Evolutionary conservation across 2,888 invertebrate genomes (phyloP), one percentile per base, ranked within the genome.

Genomic region (Leptogaster cylindrica): DNA sequence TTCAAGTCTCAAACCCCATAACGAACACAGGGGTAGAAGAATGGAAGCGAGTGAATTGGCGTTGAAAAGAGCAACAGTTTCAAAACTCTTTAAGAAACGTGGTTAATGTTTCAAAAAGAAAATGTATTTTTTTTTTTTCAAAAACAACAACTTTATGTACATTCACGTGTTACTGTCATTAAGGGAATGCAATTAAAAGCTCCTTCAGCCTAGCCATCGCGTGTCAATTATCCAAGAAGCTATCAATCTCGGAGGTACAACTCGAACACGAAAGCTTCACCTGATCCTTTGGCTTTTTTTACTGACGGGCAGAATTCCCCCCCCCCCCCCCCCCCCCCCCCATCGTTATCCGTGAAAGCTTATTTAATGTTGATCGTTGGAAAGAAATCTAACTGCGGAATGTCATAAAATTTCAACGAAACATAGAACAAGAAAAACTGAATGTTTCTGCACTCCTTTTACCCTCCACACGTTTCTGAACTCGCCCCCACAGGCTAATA

Each of bases 141-240:
- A 61, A 41, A 41, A 16, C 51, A n/a, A n/a, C n/a, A n/a, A n/a
- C n/a, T n/a, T n/a, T 66, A 66, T 31, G 52, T 25, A 25, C 33
- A 66, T 31, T 66, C 44, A 44, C 66, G 55, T 66, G 66, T 66
- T 66, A 66, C 66, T 66, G 52, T 66, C 55, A 66, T 66, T 66
- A 66, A 55, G 51, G 46, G 39, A 55, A 52, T 66, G 66, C 66
- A 66, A 66, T 66, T 66, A 66, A 66, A 66, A 66, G 66, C 66
- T 55, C 66, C 55, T 66, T 44, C 52, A 52, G 41, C 52, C 31
- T 31, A 55, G 55, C 44, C 55, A 55, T 66, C 66, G 66, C 66
- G 66, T 66, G 66, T 66, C 66, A 66, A 66, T 66, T 55, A 66
- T 66, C 55, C 55, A 41, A 66, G 55, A 44, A 66, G 66, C 66